Base-by-base conservation (phyloP, 2,113 vertebrate genomes). In the Calcarius ornatus region DNA sequence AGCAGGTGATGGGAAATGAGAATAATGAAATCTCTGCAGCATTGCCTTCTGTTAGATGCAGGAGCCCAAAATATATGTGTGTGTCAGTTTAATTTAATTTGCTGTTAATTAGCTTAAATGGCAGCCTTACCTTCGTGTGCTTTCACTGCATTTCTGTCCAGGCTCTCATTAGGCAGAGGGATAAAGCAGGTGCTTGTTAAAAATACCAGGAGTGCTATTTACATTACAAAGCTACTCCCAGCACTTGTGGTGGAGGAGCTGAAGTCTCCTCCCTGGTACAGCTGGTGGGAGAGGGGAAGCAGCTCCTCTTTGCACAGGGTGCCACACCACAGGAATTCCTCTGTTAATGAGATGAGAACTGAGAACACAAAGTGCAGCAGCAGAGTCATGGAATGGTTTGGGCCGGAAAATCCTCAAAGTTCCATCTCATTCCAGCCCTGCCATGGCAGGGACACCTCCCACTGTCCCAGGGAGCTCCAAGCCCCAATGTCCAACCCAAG, bases 81-180 rank as follows among this genome's bases (percentile, higher is more conserved):
- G 84, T 92, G 95, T 94, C 90, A 89, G 87, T 96, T 95, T 86
- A 96, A 93, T 96, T 96, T 96, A 95, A 96, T 97, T 96, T 83
- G 57, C 68, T 91, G 81, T 96, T 98, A 97, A 96, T 97, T 96
- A 94, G 89, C 89, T 92, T 93, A 94, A 97, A 94, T 96, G 89
- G 65, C 94, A 95, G 88, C 10, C 75, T 88, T 92, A 47, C 93
- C 61, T 92, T 70, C 64, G 45, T 97, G 79, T 90, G 93, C 92
- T 97, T 96, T 95, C 85, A 42, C 57, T 91, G 83, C 92, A 79
- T 69, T 95, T 93, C 95, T 95, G 88, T 48, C 77, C 80, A 69
- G 69, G 56, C 71, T 81, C 88, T 93, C 88, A 94, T 96, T 96
- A 94, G 88, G 90, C 76, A 77, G 64, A 0, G 4, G 88, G 91